Base-by-base conservation (phyloP, 2,797 vertebrate species). In the Rousettus madagascariensis region DNA sequence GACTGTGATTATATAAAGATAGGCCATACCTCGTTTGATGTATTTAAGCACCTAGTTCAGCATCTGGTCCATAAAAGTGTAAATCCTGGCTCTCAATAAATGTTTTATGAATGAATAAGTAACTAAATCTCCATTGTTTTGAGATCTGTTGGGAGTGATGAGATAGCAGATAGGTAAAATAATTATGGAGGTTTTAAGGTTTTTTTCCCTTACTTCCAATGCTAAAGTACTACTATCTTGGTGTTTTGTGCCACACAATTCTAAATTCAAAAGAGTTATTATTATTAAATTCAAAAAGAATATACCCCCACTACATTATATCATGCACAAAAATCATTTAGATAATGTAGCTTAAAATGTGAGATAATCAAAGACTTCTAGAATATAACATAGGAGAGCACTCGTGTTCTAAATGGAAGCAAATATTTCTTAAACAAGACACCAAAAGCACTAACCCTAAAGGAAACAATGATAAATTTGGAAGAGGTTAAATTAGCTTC, bases 251-350 rank as follows among this genome's bases (percentile, higher is more conserved):
- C 38, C 26, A 85, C 13, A 30, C 26, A 63, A 84, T 30, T 92
- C 46, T 75, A 91, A 92, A 80, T 65, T 74, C 22, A 53, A 93
- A 90, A 93, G 57, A 17, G 28, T 92, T 72, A 51, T 86, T 20
- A 24, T 80, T 38, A 86, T 86, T 94, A 91, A 94, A 87, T 69
- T 49, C 2, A 82, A 63, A 61, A 72, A 46, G 55, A 72, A 84
- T 28, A 86, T 38, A 11, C 12, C 43, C 57, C 12, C 6, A 33
- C 30, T 49, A 36, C 16, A 46, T 80, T 68, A 46, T 43, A 28
- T 26, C 24, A 26, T 17, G 66, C 13, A 66, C 17, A 87, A 85
- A 87, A 66, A 53, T 80, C 24, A 51, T 11, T 86, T 77, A 46
- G 19, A 55, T 75, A 72, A 93, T 51, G 22, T 33, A 71, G 38